Percentiles rank a stretch among this genome's conserved stretches.
phyloP scores from a whole-genome alignment of 2,797 vertebrate species.

The Siniperca scherzeri region DNA sequence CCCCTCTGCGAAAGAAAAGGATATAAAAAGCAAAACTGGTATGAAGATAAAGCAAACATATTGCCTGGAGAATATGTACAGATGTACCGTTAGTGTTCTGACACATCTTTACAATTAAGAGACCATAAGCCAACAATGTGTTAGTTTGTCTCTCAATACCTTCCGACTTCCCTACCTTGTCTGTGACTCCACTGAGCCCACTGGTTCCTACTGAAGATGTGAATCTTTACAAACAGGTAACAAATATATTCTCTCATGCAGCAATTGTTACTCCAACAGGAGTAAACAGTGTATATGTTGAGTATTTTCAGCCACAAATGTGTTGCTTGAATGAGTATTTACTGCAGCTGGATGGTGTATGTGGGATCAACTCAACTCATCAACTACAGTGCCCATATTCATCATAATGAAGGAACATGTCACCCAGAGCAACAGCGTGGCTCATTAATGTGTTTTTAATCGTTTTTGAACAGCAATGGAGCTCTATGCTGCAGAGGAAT shows the following conservation, averaged over 20 bases:
- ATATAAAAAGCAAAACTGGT: conserved; percentile 65
- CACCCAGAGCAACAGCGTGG: background rate
- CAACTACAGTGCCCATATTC: background rate
- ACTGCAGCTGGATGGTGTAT: background rate
- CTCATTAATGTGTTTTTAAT: background rate
- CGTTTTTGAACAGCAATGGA: background rate
- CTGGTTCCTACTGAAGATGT: background rate
- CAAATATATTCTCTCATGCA: background rate
- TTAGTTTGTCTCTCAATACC: background rate
- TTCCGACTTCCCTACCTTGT: background rate
- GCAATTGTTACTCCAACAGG: background rate
- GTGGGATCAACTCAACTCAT: background rate
- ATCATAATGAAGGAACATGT: background rate
- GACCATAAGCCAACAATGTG: background rate
- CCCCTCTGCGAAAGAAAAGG: conserved; percentile 18
- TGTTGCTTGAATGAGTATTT: background rate
- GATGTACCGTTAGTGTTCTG: background rate
- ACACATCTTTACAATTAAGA: background rate
- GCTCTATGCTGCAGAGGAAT: background rate
- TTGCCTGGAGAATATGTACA: background rate
- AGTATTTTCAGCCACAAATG: background rate
- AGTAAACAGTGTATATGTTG: background rate
- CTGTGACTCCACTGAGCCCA: background rate
- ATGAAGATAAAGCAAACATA: conserved; percentile 28
- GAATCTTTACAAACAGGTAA: background rate